A percentile compares a stretch with the other conserved stretches of the same genome.
These are phyloP conservation scores for Suncus etruscus DNA, from an alignment of 2,113 vertebrate species.

Conservation along the genomic window DNA sequence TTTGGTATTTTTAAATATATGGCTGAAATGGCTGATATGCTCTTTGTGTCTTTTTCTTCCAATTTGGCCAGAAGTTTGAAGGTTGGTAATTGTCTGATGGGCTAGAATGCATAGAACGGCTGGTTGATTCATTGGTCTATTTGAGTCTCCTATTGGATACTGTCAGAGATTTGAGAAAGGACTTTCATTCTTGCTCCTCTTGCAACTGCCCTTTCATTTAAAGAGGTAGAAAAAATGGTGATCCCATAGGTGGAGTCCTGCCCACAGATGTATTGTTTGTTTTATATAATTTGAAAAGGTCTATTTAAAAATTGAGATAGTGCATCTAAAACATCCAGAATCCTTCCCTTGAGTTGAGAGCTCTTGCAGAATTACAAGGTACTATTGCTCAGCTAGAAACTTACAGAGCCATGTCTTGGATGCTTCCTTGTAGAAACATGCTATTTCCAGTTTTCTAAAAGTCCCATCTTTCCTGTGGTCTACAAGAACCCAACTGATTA, in stretches of 20 bases:
- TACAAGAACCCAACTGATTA: neutral
- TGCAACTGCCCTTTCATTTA: neutral
- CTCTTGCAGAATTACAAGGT: neutral
- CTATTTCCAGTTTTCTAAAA: neutral
- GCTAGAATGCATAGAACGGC: too few relatives aligned
- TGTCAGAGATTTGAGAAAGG: neutral
- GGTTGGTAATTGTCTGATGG: neutral
- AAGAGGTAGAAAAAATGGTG: neutral
- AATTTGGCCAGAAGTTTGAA: fast-evolving
- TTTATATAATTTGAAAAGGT: neutral
- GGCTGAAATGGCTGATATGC: too few relatives aligned
- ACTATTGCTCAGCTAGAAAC: fast-evolving
- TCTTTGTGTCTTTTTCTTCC: neutral
- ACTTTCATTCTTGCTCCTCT: neutral
- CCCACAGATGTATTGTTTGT: neutral
- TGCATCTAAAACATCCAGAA: neutral
- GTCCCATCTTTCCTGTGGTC: neutral
- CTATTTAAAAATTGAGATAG: neutral
- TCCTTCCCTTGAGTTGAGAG: neutral
- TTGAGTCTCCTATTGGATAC: neutral
- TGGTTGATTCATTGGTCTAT: neutral
- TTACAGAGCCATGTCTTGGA: neutral
- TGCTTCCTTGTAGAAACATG: fast-evolving
- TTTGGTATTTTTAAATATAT: neutral
- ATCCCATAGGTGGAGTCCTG: neutral